Conservation (phyloP, 2,888 invertebrate species). For the Coronaproctus castanopsis region DNA sequence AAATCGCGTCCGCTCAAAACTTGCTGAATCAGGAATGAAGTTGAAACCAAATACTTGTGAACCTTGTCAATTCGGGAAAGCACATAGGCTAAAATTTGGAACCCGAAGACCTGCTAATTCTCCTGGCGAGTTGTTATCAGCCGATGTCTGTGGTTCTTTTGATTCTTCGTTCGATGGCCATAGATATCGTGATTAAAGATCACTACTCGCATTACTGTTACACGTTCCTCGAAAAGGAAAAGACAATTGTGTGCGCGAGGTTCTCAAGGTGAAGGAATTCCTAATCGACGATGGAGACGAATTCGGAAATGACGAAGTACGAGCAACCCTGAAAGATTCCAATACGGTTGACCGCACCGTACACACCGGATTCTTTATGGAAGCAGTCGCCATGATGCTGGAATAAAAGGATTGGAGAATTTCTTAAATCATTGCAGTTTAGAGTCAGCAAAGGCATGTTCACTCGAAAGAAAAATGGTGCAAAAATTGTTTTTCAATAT, state of each 20-base stretch:
- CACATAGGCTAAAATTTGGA: neutral
- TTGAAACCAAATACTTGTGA: neutral
- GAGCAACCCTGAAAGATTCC: slow-evolving; percentile 16
- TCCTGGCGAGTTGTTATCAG: slow-evolving; percentile 18
- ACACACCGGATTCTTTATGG: slow-evolving; percentile 24
- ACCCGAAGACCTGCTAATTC: slow-evolving; percentile 12
- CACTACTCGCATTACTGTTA: neutral
- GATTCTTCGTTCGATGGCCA: neutral
- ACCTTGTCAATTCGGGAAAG: slow-evolving; percentile 1
- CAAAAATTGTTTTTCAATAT: too few species aligned
- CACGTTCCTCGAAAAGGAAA: neutral
- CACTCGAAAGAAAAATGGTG: too few species aligned
- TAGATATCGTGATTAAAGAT: neutral
- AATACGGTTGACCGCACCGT: slow-evolving; percentile 15
- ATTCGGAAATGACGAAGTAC: slow-evolving; percentile 16
- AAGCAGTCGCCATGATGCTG: slow-evolving; percentile 25
- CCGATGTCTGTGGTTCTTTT: neutral
- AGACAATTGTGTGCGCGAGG: neutral
- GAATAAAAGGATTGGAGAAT: slow-evolving; percentile 22
- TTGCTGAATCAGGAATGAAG: neutral
- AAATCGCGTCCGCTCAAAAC: too few species aligned
- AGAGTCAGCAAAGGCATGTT: too few species aligned
- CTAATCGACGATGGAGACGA: slow-evolving; percentile 23
- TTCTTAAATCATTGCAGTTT: too few species aligned
- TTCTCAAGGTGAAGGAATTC: slow-evolving; percentile 19